Evolutionary conservation across 2,113 vertebrate species (phyloP).

Genomic region (Lipotes vexillifer): DNA sequence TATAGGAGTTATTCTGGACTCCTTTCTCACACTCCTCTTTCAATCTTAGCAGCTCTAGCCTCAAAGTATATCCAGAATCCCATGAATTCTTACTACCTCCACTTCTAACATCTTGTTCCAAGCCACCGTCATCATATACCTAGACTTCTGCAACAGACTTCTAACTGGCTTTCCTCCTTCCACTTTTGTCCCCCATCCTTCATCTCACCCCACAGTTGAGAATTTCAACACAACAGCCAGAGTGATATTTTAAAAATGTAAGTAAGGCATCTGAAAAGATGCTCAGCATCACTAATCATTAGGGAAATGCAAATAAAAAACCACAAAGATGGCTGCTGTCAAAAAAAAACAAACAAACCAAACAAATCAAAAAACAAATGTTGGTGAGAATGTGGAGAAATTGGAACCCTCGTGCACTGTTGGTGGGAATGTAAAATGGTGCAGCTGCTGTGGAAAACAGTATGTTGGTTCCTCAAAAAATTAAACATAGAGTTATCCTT

Average conservation of each 20-base stretch:
- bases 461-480: background rate
- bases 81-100: background rate
- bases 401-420: background rate
- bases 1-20: background rate
- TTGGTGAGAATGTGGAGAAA: background rate
- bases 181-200: background rate
- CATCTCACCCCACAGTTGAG: background rate
- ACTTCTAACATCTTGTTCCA: background rate
- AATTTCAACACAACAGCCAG: background rate
- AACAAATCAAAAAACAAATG: background rate
- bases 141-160: background rate
- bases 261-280: background rate
- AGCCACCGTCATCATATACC: background rate
- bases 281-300: background rate
- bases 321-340: background rate
- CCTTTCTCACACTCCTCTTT: background rate
- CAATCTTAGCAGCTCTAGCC: background rate
- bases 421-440: background rate
- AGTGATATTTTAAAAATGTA: background rate
- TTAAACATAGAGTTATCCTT: background rate
- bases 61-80: background rate
- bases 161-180: background rate
- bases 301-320: background rate
- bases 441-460: background rate
- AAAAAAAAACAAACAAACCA: fast-evolving